Evolutionary conservation across 2,797 vertebrate species (phyloP).

Genomic region (Erethizon dorsatum): DNA sequence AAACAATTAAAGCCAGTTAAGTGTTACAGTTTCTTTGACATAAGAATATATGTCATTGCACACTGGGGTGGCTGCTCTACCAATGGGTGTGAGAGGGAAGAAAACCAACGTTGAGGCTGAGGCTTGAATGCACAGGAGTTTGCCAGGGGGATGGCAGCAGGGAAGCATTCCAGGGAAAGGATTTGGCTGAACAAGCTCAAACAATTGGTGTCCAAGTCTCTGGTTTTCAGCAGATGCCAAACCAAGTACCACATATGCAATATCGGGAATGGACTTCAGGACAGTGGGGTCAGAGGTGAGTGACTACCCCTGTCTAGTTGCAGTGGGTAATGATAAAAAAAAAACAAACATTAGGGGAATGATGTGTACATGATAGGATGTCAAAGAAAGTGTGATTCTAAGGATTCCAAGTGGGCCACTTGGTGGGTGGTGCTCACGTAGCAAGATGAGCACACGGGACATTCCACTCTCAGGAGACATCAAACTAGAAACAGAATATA

Average conservation of each 20-base stretch:
- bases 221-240: constrained; percentile 2
- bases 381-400: constrained; percentile 38
- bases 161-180: neutral
- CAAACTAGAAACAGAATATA: constrained; percentile 7
- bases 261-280: neutral
- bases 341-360: neutral
- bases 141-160: neutral
- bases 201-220: constrained; percentile 18
- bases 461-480: neutral
- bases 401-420: neutral
- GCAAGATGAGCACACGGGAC: neutral
- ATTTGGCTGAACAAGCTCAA: neutral
- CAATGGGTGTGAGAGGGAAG: neutral
- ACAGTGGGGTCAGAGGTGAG: neutral
- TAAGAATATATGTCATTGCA: neutral
- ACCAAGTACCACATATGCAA: neutral
- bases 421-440: neutral
- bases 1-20: constrained; percentile 32
- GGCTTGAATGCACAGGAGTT: neutral
- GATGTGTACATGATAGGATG: neutral
- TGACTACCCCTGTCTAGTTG: neutral
- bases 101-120: neutral
- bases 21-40: neutral
- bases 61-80: neutral
- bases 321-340: constrained; percentile 20